Base-by-base conservation (phyloP, 1,140 invertebrate species). In the Sitophilus oryzae region DNA sequence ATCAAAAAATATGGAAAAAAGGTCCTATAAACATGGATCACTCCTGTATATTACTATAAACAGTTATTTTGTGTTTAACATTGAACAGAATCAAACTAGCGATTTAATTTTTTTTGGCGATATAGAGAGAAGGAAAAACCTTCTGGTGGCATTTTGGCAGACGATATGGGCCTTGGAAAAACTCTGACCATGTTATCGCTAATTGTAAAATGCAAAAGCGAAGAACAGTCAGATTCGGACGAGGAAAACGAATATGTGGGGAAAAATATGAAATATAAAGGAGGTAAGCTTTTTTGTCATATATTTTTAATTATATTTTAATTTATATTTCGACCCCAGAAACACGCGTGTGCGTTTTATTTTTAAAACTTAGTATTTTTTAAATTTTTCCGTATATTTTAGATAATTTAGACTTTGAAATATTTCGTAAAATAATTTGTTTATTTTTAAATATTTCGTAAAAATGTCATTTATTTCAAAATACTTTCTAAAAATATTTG, bases 151-250 rank as follows among this genome's bases (percentile, higher is more conserved):
- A 57, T 57, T 11, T 14, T 63, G 82, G 92, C 92, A 45, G 93
- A 96, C 76, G 93, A 96, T 69, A 97, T 97, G 93, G 94, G 94
- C 21, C 72, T 92, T 0, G 91, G 91, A 0, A 96, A 97, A 73
- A 97, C 94, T 0, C 71, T 97, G 3, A 92, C 89, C 0, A 93
- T 95, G 85, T 91, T 98, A 55, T 82, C 92, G 0, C 70, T 95
- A 2, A 77, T 91, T 2, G 64, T 88, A 1, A 74, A 74, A 45
- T 62, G 65, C 9, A 67, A 62, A 22, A 41, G 8, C 5, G 62
- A 67, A 52, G 52, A 38, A 2, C 71, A 25, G 8, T 14, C 72
- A 14, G 61, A 66, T 23, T 30, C 49, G 30, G 49, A 66, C 6
- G 56, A 62, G 3, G 52, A 59, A 3, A 20, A 38, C 43, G 47